Evolutionary conservation across 1,140 invertebrate genomes (phyloP).

Genomic region (Chionoecetes opilio): DNA sequence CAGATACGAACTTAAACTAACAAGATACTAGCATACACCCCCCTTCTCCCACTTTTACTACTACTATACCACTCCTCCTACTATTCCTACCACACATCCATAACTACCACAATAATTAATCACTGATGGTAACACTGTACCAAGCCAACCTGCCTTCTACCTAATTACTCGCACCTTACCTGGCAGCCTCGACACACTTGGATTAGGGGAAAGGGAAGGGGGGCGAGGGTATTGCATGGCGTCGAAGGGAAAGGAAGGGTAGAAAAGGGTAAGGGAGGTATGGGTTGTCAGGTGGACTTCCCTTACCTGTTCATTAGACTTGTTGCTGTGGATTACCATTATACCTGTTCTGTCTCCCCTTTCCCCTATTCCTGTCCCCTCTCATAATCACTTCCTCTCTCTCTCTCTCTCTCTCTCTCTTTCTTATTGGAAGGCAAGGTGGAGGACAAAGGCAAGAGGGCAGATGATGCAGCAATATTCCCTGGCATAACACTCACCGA

Average conservation of each 20-base stretch:
- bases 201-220: background rate
- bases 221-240: background rate
- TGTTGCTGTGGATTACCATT: background rate
- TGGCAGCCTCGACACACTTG: background rate
- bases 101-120: background rate
- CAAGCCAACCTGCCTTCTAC: background rate
- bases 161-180: background rate
- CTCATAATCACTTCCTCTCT: background rate
- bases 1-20: too few relatives aligned
- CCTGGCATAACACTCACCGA: slow-evolving; percentile 90
- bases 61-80: background rate
- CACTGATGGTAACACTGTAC: background rate
- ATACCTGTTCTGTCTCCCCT: background rate
- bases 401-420: background rate
- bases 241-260: background rate
- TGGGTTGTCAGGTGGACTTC: background rate
- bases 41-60: background rate
- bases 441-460: background rate
- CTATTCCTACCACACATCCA: background rate
- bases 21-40: too few relatives aligned
- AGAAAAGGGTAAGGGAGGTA: background rate
- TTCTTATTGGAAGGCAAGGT: background rate
- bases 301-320: background rate
- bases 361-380: background rate
- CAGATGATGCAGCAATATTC: background rate